Evolutionary conservation across 2,888 invertebrate species (phyloP).

Genomic region (Eristalis arbustorum): DNA sequence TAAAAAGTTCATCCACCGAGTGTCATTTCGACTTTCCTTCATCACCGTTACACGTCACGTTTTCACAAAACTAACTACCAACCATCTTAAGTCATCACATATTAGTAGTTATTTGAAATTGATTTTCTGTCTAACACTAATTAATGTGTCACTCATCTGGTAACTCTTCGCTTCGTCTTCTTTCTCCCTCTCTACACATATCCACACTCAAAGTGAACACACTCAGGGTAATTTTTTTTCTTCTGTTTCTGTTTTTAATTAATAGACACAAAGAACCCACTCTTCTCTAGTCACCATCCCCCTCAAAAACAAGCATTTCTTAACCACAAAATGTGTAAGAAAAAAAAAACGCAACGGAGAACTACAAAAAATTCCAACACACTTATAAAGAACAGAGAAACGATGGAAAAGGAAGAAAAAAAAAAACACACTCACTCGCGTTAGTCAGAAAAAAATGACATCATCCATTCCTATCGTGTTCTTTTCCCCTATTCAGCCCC

Average conservation of each 20-base stretch:
- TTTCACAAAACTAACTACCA: background rate
- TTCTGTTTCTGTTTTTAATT: slow-evolving; percentile 23
- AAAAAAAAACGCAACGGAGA: slow-evolving; percentile 16
- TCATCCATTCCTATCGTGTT: slow-evolving; percentile 55
- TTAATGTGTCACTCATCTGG: slow-evolving; percentile 38
- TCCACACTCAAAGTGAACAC: background rate
- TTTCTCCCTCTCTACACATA: background rate
- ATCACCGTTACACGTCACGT: background rate
- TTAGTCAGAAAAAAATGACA: slow-evolving; percentile 59
- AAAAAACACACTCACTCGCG: slow-evolving; percentile 5
- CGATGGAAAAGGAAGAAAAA: slow-evolving; percentile 16
- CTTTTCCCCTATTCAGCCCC: background rate
- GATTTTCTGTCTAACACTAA: slow-evolving; percentile 21
- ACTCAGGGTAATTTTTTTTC: background rate
- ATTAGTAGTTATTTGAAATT: background rate
- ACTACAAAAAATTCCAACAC: slow-evolving; percentile 43
- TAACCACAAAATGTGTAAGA: background rate
- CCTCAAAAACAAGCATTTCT: background rate
- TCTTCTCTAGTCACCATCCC: background rate
- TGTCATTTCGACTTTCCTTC: background rate
- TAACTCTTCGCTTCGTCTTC: slow-evolving; percentile 5
- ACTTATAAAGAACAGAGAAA: slow-evolving; percentile 30
- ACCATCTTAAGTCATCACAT: background rate
- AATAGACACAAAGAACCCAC: slow-evolving; percentile 46
- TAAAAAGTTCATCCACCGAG: background rate